A percentile compares a stretch with the other conserved stretches of the same genome.
Conservation (phyloP, 2,888 invertebrate species). For the Neoascia interrupta region DNA sequence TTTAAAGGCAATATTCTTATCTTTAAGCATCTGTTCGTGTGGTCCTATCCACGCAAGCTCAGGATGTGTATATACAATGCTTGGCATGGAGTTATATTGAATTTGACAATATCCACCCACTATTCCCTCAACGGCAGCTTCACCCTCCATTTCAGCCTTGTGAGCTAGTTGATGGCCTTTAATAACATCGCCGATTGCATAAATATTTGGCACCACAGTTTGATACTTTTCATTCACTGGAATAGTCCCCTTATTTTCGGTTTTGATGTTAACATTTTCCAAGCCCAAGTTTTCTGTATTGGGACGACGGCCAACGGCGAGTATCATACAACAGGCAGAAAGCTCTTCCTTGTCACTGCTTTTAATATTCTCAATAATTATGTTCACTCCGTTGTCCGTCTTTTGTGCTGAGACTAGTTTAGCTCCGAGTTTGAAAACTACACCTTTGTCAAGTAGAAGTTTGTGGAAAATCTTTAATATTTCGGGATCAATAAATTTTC, state of each 20-base stretch:
- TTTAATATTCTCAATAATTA: conserved; percentile 90
- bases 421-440: conserved; percentile 94
- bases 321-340: conserved; percentile 94
- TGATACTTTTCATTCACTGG: conserved; percentile 97
- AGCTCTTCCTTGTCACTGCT: conserved; percentile 87
- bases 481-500: conserved; percentile 96
- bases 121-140: conserved; percentile 96
- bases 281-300: conserved; percentile 95
- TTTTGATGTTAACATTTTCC: conserved; percentile 94
- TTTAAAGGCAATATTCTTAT: conserved; percentile 95
- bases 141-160: conserved; percentile 99
- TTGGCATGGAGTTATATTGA: conserved; percentile 99
- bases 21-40: conserved; percentile 95
- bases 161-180: conserved; percentile 99
- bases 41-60: conserved; percentile 99
- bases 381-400: conserved; percentile 85
- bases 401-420: conserved; percentile 93
- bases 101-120: conserved; percentile 96
- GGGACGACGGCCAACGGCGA: conserved; percentile 96
- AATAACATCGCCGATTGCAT: conserved; percentile 98
- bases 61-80: conserved; percentile 99
- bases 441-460: conserved; percentile 92
- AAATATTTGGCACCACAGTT: conserved; percentile 96
- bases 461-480: conserved; percentile 95
- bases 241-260: conserved; percentile 95